phyloP scores from a whole-genome alignment of 2,113 vertebrate genomes.

The Triplophysa siluroides region DNA sequence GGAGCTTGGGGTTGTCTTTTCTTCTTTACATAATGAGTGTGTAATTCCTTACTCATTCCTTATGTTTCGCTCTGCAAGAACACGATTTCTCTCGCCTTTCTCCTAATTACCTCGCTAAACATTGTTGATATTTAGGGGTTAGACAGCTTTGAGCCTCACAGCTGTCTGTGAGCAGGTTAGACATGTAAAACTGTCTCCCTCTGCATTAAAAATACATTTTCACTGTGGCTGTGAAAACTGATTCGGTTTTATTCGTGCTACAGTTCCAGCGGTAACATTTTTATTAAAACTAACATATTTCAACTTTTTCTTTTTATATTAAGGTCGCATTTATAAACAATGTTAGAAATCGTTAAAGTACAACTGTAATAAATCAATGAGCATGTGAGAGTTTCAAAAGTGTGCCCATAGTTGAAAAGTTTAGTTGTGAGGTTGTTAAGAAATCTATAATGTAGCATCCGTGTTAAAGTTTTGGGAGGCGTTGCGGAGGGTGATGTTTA shows the following conservation, averaged over 20 bases:
- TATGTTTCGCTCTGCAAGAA: background rate
- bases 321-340: no score
- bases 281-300: no score
- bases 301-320: no score
- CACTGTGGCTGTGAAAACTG: background rate
- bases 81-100: slow-evolving; percentile 3
- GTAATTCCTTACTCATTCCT: slow-evolving; percentile 7
- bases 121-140: slow-evolving; percentile 5
- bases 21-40: slow-evolving; percentile 12
- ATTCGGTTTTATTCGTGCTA: background rate
- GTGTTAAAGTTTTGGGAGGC: background rate
- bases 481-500: background rate
- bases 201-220: background rate
- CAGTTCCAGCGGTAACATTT: no score
- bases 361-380: no score
- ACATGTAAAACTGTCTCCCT: background rate
- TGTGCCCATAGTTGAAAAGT: no score
- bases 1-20: slow-evolving; percentile 2
- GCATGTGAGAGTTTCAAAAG: no score
- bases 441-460: background rate
- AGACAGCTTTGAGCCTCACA: slow-evolving; percentile 9
- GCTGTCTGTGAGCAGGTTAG: slow-evolving; percentile 3
- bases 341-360: no score
- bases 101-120: slow-evolving; percentile 27
- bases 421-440: no score